Evolutionary conservation across 2,888 invertebrate species (phyloP).

Genomic region (Rhagophthalmus giganteus): DNA sequence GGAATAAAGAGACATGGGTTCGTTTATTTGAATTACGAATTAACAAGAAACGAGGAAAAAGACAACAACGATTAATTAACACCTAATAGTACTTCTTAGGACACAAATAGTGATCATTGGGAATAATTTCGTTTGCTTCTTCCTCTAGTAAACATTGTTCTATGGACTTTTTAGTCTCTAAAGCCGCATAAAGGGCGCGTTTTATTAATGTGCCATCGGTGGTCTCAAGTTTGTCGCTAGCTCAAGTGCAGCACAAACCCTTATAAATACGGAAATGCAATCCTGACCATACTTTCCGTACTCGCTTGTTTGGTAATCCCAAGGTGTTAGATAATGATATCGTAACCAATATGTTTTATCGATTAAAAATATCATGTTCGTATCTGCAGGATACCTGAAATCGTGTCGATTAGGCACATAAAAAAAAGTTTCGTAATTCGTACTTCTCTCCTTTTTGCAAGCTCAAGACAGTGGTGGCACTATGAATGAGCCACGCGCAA

Average conservation of each 20-base stretch:
- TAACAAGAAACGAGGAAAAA: too few species aligned
- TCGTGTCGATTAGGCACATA: not conserved
- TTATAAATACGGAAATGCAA: constrained; percentile 67
- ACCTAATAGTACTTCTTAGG: constrained; percentile 36
- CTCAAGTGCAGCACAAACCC: constrained; percentile 71
- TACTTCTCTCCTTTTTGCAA: constrained; percentile 71
- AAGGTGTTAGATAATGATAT: constrained; percentile 77
- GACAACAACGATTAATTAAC: not conserved
- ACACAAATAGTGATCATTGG: constrained; percentile 49
- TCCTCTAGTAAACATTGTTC: constrained; percentile 62
- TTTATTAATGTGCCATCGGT: constrained; percentile 66
- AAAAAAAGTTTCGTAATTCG: constrained; percentile 49
- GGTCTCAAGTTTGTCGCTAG: constrained; percentile 66
- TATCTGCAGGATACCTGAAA: constrained; percentile 68
- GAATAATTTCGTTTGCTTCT: constrained; percentile 49
- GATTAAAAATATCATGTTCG: constrained; percentile 74
- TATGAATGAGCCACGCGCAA: constrained; percentile 72
- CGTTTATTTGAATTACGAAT: too few species aligned
- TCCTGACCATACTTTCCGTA: constrained; percentile 75
- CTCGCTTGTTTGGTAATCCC: constrained; percentile 82
- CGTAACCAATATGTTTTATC: constrained; percentile 78
- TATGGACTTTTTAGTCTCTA: constrained; percentile 61
- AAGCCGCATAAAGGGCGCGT: constrained; percentile 63
- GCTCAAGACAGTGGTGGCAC: constrained; percentile 74
- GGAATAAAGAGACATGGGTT: too few species aligned